Conservation (phyloP, 2,888 invertebrate species). For the Troglohyphantes excavatus region DNA sequence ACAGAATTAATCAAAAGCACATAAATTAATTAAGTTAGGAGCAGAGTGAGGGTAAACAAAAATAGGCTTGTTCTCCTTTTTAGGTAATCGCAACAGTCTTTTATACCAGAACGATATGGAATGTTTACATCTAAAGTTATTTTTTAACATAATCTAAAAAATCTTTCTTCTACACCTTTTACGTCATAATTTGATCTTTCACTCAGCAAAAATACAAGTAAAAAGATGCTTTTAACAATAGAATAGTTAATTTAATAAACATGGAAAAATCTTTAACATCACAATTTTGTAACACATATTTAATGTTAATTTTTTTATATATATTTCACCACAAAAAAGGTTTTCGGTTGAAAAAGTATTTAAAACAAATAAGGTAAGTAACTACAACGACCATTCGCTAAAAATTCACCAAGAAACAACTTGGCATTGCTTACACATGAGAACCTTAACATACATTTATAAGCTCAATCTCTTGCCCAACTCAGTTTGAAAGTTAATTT, state of each 20-base stretch:
- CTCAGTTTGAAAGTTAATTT: not conserved
- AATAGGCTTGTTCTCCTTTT: conserved; percentile 10
- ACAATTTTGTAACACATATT: no score
- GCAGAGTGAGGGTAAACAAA: not conserved
- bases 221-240: no score
- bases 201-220: no score
- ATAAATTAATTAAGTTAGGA: conserved; percentile 10
- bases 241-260: no score
- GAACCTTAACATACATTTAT: not conserved
- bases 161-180: not conserved
- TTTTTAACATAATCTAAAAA: not conserved
- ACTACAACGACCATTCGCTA: not conserved
- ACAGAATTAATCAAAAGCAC: conserved; percentile 10
- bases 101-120: conserved; percentile 20
- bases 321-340: not conserved
- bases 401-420: not conserved
- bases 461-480: conserved; percentile 26
- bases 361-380: not conserved
- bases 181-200: no score
- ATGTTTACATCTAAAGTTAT: conserved; percentile 18
- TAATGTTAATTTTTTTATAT: no score
- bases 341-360: not conserved
- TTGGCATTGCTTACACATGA: not conserved
- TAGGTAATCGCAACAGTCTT: not conserved
- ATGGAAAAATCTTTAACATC: no score